Percentiles rank a stretch among this genome's conserved stretches.
Conservation (phyloP, 2,797 vertebrate genomes). For the Eulemur coronatus region DNA sequence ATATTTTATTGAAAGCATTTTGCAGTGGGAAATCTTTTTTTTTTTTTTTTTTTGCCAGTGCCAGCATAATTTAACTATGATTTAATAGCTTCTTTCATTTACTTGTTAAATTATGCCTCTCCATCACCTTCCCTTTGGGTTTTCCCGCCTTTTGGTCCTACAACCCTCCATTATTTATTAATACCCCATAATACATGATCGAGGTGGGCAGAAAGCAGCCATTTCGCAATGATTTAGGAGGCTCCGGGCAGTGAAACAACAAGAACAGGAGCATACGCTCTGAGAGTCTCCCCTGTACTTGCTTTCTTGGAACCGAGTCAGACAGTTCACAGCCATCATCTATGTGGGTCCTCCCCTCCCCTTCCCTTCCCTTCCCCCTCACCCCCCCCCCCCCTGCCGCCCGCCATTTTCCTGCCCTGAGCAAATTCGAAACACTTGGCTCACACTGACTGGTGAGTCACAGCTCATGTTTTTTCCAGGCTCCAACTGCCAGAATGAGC, state of each 20-base stretch:
- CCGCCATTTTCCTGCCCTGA: conserved; percentile 52
- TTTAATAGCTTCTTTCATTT: conserved; percentile 86
- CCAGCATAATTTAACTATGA: conserved; percentile 83
- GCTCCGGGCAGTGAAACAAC: conserved; percentile 71
- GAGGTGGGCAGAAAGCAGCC: conserved; percentile 77
- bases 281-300: conserved; percentile 65
- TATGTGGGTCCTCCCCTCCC: not conserved
- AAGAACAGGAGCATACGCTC: conserved; percentile 61
- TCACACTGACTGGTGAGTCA: conserved; percentile 60
- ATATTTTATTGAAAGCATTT: conserved; percentile 84
- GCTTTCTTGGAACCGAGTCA: conserved; percentile 56
- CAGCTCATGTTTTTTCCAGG: not conserved
- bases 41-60: conserved; percentile 59
- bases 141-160: conserved; percentile 82
- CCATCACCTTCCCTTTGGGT: conserved; percentile 82
- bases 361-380: not conserved
- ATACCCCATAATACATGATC: conserved; percentile 79
- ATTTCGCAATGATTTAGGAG: conserved; percentile 82
- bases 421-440: conserved; percentile 64
- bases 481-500: conserved; percentile 60
- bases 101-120: conserved; percentile 85
- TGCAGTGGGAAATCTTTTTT: conserved; percentile 62
- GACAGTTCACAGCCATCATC: not conserved
- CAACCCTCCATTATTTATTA: conserved; percentile 85
- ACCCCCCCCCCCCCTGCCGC: too few relatives aligned